Evolutionary conservation across 2,113 vertebrate species (phyloP), one percentile per base, ranked within the genome.

Genomic region (Charina bottae): DNA sequence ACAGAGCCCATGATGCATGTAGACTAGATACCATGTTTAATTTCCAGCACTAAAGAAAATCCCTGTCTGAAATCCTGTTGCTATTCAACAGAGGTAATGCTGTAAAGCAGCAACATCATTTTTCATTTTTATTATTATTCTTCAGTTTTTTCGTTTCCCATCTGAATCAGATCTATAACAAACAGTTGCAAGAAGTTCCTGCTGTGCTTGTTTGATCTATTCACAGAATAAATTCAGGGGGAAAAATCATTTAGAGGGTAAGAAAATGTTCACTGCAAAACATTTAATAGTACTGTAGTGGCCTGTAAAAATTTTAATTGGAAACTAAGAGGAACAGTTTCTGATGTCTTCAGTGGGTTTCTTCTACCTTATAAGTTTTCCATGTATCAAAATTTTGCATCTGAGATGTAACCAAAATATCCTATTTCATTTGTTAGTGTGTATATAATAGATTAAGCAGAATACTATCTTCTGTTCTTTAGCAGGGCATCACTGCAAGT

Each of bases 371-470:
- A 28, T 90, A 58, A 37, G 0, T 68, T 94, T 94, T 88, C 93
- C 85, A 92, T 21, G 12, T 92, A 68, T 62, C 37, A n/a, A 12
- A 95, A 72, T 92, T 93, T 33, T 91, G 23, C 28, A 46, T 54
- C 92, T 89, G 42, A 95, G 78, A 95, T 89, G 11, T 90, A 95
- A 93, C 3, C 6, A 93, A 91, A 89, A 72, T 83, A 87, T 92
- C 42, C 83, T 33, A 83, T 87, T 83, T 88, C 86, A 88, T 93
- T 1, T 85, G 89, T 89, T 87, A 54, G 0, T 53, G 87, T 0
- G 1, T 72, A 95, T 91, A 23, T 24, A 87, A 91, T 60, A 11
- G 6, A 90, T 91, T 88, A 78, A 91, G n/a, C 87, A 91, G 8
- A 0, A 3, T 60, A 13, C 6, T 28, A 24, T 93, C 94, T 94